A percentile compares a stretch with the other conserved stretches of the same genome.
Evolutionary conservation across 2,113 vertebrate genomes (phyloP).

Genomic region (Okapia johnstoni): DNA sequence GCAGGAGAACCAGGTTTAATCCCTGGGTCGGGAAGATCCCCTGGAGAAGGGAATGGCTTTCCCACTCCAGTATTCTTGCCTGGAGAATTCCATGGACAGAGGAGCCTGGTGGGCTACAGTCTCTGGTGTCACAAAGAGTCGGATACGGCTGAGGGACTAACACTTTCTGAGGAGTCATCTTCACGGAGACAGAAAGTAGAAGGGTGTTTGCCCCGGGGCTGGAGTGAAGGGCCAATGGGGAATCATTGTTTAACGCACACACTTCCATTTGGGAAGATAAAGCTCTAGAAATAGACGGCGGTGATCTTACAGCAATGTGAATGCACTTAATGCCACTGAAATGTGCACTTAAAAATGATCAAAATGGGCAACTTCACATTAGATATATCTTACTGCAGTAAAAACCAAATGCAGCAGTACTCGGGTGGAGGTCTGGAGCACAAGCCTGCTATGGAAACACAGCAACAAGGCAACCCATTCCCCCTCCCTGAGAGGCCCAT

Average conservation of each 20-base stretch:
- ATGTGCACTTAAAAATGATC: rapidly evolving
- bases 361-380: not conserved
- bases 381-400: not conserved
- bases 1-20: not conserved
- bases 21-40: not conserved
- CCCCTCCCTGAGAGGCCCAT: not conserved
- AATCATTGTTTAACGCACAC: not conserved
- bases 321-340: not conserved
- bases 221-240: rapidly evolving
- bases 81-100: not conserved
- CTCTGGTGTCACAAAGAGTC: not conserved
- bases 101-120: not conserved
- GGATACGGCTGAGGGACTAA: not conserved
- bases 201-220: rapidly evolving
- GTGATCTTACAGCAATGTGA: not conserved
- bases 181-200: not conserved
- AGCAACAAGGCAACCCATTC: not conserved
- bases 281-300: not conserved
- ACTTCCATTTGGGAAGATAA: not conserved
- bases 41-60: not conserved
- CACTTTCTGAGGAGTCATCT: not conserved
- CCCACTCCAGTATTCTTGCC: not conserved
- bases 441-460: not conserved
- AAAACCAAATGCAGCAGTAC: not conserved
- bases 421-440: not conserved